phyloP scores from a whole-genome alignment of 2,113 vertebrate genomes.

The Antennarius striatus region DNA sequence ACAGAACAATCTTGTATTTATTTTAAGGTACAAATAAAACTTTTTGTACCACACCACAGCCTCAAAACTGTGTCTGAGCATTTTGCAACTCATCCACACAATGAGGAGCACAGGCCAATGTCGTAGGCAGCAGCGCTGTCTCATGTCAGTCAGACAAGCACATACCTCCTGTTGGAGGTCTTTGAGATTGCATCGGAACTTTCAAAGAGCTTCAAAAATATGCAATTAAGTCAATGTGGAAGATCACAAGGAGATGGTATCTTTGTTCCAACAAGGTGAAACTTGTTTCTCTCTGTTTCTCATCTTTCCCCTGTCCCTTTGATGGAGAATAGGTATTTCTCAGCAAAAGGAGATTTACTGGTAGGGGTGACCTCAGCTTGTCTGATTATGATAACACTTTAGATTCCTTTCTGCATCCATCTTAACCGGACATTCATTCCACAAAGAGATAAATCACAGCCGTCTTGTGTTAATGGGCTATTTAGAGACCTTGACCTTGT shows the following conservation, averaged over 20 bases:
- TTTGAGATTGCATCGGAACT: slow-evolving; percentile 59
- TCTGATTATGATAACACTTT: slow-evolving; percentile 35
- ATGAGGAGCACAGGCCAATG: slow-evolving; percentile 15
- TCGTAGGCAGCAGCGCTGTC: background rate
- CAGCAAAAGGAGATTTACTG: slow-evolving; percentile 33
- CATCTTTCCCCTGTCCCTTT: slow-evolving; percentile 22
- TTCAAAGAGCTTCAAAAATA: slow-evolving; percentile 47
- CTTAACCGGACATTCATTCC: slow-evolving; percentile 13
- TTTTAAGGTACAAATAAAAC: too few species aligned
- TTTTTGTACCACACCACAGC: too few species aligned
- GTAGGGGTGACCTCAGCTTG: slow-evolving; percentile 51
- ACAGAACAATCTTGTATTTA: too few species aligned
- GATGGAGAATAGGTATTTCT: slow-evolving; percentile 17
- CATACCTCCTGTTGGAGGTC: slow-evolving; percentile 17
- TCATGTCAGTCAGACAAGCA: slow-evolving; percentile 7
- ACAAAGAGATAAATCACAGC: background rate
- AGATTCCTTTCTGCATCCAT: slow-evolving; percentile 17
- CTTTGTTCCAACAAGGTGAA: slow-evolving; percentile 53
- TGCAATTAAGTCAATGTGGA: slow-evolving; percentile 45
- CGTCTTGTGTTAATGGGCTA: slow-evolving; percentile 1
- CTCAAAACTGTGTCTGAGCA: too few species aligned
- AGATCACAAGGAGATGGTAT: slow-evolving; percentile 26
- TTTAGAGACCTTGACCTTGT: slow-evolving; percentile 8
- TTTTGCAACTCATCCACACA: too few species aligned
- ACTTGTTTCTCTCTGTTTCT: slow-evolving; percentile 20